Evolutionary conservation across 2,113 vertebrate species (phyloP).

Genomic region (Crotalus tigris): DNA sequence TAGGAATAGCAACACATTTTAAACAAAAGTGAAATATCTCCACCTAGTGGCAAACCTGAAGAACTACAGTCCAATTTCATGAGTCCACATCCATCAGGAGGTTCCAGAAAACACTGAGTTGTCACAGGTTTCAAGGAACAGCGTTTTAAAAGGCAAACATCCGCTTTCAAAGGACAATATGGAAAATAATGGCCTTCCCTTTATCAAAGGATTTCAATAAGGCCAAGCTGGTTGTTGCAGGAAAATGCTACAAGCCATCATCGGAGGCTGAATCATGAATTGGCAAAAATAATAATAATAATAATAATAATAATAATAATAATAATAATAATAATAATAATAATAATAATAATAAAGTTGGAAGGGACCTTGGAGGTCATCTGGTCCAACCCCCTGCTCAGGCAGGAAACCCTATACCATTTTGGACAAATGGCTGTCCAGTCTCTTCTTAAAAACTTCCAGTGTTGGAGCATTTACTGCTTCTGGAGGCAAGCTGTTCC

Average conservation of each 20-base stretch:
- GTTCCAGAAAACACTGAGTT: not conserved
- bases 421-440: too few relatives aligned
- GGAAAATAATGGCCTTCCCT: not conserved
- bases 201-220: not conserved
- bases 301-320: too few relatives aligned
- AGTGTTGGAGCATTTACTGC: too few relatives aligned
- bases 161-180: not conserved
- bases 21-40: slow-evolving; percentile 55
- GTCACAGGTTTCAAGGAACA: not conserved
- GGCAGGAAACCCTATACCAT: too few relatives aligned
- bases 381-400: too few relatives aligned
- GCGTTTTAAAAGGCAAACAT: too few relatives aligned
- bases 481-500: too few relatives aligned
- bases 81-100: not conserved
- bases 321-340: too few relatives aligned
- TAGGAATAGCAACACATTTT: not conserved
- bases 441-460: too few relatives aligned
- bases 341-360: too few relatives aligned
- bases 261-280: not conserved
- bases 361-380: too few relatives aligned
- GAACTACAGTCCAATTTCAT: not conserved
- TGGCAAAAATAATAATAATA: not conserved
- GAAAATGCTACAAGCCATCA: not conserved
- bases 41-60: slow-evolving; percentile 58
- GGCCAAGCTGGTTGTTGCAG: not conserved